Percentiles rank a stretch among this genome's conserved stretches.
Evolutionary conservation across 2,797 vertebrate species (phyloP).

Genomic region (Esox masquinongy): DNA sequence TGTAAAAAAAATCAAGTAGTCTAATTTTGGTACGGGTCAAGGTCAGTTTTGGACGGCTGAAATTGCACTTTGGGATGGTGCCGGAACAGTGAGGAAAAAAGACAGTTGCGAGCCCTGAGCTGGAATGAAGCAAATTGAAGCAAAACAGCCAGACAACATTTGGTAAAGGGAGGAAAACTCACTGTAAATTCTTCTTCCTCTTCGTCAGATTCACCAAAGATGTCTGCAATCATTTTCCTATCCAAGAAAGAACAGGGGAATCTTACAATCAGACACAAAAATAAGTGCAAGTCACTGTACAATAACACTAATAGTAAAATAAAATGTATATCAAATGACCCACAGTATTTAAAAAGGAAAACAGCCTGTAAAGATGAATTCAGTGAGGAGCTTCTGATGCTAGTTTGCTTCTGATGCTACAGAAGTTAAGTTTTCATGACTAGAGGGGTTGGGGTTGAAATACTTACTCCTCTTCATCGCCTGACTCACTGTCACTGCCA

Average conservation of each 20-base stretch:
- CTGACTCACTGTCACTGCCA: conserved; percentile 94
- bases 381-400: background rate
- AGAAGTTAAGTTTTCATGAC: too few species aligned
- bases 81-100: too few species aligned
- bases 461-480: conserved; percentile 92
- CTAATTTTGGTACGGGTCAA: too few species aligned
- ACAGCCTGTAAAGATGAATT: background rate
- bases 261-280: background rate
- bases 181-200: conserved; percentile 97
- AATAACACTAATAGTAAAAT: too few species aligned
- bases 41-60: too few species aligned
- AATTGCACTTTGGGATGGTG: too few species aligned
- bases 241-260: background rate
- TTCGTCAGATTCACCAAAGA: conserved; percentile 98
- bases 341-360: too few species aligned
- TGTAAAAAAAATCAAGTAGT: too few species aligned
- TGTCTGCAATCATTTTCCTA: conserved; percentile 98
- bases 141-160: background rate
- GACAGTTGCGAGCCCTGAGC: too few species aligned
- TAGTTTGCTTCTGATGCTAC: too few species aligned
- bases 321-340: too few species aligned
- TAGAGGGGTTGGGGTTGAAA: background rate
- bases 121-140: too few species aligned
- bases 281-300: conserved; percentile 76
- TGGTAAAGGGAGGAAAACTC: conserved; percentile 48